Base-by-base conservation (phyloP, 2,113 vertebrate species). In the Solea senegalensis region DNA sequence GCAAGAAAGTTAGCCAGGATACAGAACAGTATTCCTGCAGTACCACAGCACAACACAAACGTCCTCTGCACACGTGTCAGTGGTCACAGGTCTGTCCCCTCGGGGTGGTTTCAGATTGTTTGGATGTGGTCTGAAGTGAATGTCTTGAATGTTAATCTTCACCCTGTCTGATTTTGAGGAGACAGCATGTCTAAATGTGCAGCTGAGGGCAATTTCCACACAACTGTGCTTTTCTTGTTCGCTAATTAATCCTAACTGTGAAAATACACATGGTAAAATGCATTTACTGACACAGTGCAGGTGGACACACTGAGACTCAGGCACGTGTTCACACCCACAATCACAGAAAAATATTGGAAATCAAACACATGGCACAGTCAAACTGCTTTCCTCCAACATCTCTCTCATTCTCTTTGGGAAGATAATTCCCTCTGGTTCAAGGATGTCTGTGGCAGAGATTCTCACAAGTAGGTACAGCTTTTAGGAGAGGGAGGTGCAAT, bases 161-260 rank as follows among this genome's bases (percentile, higher is more conserved):
- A 55, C 53, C 41, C 16, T 11, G 70, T 61, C 74, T 77, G 65
- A 65, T 72, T 65, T 69, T 70, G 13, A 40, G 62, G 68, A 70
- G 69, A 60, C 53, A 34, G 41, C 48, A 48, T 58, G 72, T 78
- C 46, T 76, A 54, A 71, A 53, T 52, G 53, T 77, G 75, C 86
- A 90, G 85, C 88, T 89, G 85, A 84, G 69, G 77, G 75, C 73
- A 87, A 87, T 88, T 89, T 87, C 66, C 83, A 78, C 65, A 75
- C 76, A 86, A 88, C 87, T 70, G 81, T 50, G 65, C 58, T 74
- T 86, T 83, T 56, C 56, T 71, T 46, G 8, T 74, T 46, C 28
- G 11, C 55, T 81, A 65, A 87, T 86, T 81, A 83, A 83, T 86
- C 45, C 56, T 8, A 69, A 82, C 72, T 67, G 75, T 75, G 78